phyloP scores from a whole-genome alignment of 2,797 vertebrate genomes.

The Onychomys arenicola region DNA sequence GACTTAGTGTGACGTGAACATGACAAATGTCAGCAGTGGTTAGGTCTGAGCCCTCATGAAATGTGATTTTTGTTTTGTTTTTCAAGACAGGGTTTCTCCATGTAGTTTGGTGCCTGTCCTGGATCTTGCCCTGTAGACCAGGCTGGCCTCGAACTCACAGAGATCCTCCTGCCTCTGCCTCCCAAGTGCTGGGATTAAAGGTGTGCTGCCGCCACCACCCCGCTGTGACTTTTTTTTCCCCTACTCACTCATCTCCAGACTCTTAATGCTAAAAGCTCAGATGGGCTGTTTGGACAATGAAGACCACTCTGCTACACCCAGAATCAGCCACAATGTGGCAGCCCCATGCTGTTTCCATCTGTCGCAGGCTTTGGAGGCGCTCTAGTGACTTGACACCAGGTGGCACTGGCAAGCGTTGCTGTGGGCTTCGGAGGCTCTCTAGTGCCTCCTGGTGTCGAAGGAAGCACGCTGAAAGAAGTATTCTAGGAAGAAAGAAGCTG shows the following conservation, averaged over 20 bases:
- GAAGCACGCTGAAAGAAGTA: not conserved
- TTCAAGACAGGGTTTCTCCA: too few species aligned
- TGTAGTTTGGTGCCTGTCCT: too few species aligned
- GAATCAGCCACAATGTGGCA: not conserved
- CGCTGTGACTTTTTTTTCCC: not conserved
- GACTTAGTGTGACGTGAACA: not conserved
- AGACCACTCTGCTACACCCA: not conserved
- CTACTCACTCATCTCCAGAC: not conserved
- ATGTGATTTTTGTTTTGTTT: not conserved
- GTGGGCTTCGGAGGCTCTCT: not conserved
- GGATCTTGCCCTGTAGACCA: too few species aligned
- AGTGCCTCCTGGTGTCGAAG: conserved; percentile 35
- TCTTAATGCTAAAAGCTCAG: not conserved
- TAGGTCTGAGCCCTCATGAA: not conserved
- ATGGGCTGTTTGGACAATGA: not conserved
- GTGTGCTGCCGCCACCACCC: too few species aligned
- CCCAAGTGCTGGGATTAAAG: too few species aligned
- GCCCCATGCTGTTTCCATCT: not conserved
- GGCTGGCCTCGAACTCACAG: too few species aligned
- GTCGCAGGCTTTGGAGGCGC: not conserved
- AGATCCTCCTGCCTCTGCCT: too few species aligned
- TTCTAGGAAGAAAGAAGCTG: not conserved
- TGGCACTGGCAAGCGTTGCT: not conserved
- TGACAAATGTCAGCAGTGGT: not conserved
- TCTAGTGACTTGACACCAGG: conserved; percentile 53